A percentile compares a stretch with the other conserved stretches of the same genome.
Conservation (phyloP, 1,140 invertebrate species). For the Adoxophyes honmai region DNA sequence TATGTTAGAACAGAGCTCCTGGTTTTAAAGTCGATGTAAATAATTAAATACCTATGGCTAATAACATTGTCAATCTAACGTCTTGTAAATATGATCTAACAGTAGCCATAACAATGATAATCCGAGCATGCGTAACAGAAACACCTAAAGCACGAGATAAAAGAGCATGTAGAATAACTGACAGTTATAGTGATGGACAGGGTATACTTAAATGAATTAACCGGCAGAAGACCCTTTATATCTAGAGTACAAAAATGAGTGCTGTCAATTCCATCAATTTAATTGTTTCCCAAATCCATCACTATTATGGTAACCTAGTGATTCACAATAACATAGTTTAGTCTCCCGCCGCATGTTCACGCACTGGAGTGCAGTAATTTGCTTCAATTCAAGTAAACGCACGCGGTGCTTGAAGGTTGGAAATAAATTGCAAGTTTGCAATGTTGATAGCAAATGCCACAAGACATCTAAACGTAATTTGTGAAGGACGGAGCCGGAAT, state of each 20-base stretch:
- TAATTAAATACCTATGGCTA: conserved; percentile 4
- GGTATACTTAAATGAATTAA: no score
- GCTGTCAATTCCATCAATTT: no score
- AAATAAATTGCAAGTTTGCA: not conserved
- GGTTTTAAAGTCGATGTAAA: conserved; percentile 11
- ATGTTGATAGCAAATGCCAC: conserved; percentile 39
- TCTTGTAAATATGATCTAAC: conserved; percentile 11
- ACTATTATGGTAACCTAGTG: no score
- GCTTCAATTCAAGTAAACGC: conserved; percentile 1
- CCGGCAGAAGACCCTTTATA: no score
- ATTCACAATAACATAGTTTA: not conserved
- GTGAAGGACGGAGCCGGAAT: not conserved
- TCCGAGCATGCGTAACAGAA: not conserved
- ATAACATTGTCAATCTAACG: conserved; percentile 12
- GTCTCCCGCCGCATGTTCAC: not conserved
- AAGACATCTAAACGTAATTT: conserved; percentile 30
- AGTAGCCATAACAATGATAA: not conserved
- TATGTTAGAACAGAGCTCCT: conserved; percentile 10
- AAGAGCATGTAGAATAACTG: no score
- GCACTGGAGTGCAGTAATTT: not conserved
- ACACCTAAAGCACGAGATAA: conserved; percentile 7
- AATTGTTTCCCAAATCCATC: not conserved
- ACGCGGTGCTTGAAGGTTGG: not conserved
- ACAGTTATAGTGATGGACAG: no score
- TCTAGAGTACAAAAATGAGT: no score